Percentiles rank a stretch among this genome's conserved stretches.
Conservation (phyloP, 2,888 invertebrate species). For the Ormyrus thymus region DNA sequence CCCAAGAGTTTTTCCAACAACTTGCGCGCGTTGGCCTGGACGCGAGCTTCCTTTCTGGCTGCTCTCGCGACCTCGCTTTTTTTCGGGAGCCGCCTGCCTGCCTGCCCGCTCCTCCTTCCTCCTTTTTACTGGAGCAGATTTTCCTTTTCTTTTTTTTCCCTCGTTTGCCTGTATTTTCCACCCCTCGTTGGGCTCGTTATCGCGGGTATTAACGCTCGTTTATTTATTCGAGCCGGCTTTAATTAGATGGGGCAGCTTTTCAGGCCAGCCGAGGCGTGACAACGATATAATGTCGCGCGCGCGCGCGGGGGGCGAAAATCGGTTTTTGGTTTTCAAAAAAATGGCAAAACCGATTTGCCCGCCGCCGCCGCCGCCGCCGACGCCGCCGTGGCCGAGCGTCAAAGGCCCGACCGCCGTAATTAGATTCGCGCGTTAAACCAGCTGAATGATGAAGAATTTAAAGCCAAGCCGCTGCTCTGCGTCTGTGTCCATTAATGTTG, state of each 20-base stretch:
- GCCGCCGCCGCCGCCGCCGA: too few relatives aligned
- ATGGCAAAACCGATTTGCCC: too few relatives aligned
- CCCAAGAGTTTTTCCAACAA: conserved; percentile 50
- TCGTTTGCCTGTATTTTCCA: conserved; percentile 18
- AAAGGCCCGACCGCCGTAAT: conserved; percentile 9
- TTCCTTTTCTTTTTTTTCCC: background rate
- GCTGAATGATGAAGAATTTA: conserved; percentile 43
- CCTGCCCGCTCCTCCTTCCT: background rate
- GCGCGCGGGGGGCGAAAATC: background rate
- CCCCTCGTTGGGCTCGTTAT: conserved; percentile 39
- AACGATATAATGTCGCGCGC: background rate
- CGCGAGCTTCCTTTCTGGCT: conserved; percentile 37
- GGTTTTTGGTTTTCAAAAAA: background rate
- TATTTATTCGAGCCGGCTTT: conserved; percentile 23
- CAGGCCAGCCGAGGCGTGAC: background rate
- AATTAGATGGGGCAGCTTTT: conserved; percentile 46
- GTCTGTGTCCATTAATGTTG: conserved; percentile 32
- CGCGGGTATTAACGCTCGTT: conserved; percentile 31
- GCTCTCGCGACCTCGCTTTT: background rate
- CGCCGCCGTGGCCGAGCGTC: too few relatives aligned
- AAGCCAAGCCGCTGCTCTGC: background rate
- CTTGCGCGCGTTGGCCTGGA: conserved; percentile 43
- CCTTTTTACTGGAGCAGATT: background rate
- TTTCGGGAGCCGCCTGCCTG: background rate
- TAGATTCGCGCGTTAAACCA: conserved; percentile 42